These are phyloP conservation scores for Cettia cetti DNA, from an alignment of 2,113 vertebrate species.

Conservation along the genomic window DNA sequence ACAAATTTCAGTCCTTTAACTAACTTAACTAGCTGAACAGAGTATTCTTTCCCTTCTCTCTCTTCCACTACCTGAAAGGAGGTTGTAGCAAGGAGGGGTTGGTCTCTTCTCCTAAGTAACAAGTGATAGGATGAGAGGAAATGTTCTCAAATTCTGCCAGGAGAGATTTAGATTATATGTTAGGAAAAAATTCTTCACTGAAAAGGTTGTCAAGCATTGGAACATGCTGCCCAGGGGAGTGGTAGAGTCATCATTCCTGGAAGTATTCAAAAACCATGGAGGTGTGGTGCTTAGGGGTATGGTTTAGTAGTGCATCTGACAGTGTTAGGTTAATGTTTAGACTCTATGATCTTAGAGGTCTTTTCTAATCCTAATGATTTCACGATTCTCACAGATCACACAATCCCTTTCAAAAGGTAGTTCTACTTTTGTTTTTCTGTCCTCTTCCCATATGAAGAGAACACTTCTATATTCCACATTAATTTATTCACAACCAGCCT, in stretches of 20 bases:
- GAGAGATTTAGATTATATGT: neutral
- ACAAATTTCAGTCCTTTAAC: neutral
- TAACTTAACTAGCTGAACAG: neutral
- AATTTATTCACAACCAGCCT: neutral
- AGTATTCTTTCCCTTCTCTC: neutral
- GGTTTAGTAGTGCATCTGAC: neutral
- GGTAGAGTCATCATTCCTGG: neutral
- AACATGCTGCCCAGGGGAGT: neutral
- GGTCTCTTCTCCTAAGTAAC: neutral
- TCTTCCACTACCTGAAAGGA: neutral
- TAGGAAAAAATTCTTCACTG: neutral
- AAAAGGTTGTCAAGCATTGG: neutral
- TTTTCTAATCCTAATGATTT: neutral
- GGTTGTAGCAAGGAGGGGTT: neutral
- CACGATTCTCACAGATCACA: neutral
- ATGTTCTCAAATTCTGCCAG: neutral
- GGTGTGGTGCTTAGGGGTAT: neutral
- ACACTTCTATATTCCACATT: neutral
- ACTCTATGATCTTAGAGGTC: neutral
- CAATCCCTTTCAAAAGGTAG: neutral
- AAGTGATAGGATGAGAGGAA: neutral
- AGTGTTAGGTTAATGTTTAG: neutral
- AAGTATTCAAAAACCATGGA: neutral
- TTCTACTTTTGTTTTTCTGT: neutral
- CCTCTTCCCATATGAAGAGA: neutral